Evolutionary conservation across 2,888 invertebrate species (phyloP).

Genomic region (Galeruca laticollis): DNA sequence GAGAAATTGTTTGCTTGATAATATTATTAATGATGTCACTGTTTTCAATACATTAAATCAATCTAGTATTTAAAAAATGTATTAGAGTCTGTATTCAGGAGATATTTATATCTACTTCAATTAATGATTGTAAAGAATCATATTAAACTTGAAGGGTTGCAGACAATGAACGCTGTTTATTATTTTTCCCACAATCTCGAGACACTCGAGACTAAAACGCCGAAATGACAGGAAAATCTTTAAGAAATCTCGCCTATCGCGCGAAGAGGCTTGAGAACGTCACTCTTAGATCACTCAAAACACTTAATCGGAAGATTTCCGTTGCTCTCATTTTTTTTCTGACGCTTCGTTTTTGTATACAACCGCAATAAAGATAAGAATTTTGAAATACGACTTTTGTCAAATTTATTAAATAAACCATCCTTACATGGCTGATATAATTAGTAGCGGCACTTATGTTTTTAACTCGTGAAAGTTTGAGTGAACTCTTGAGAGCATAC

Average conservation of each 20-base stretch:
- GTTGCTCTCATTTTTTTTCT: background rate
- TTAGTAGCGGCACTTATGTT: background rate
- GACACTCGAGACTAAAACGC: conserved; percentile 5
- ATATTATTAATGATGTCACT: too few relatives aligned
- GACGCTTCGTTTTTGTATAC: background rate
- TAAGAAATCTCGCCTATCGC: background rate
- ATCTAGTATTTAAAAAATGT: too few relatives aligned
- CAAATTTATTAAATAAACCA: background rate
- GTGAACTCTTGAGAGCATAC: background rate
- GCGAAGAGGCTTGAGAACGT: background rate
- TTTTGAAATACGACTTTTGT: background rate
- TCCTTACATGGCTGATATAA: background rate
- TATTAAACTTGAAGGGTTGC: background rate
- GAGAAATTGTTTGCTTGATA: too few relatives aligned
- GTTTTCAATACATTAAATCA: too few relatives aligned
- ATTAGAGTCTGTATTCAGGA: too few relatives aligned
- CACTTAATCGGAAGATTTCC: background rate
- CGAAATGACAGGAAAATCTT: conserved; percentile 1
- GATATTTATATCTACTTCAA: background rate
- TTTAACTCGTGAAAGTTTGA: background rate
- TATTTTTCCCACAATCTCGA: conserved; percentile 13
- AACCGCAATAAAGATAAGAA: background rate
- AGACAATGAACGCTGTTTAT: conserved; percentile 8
- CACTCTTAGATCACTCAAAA: background rate
- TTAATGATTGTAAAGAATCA: background rate